phyloP scores from a whole-genome alignment of 37 sponge, comb jelly and placozoan genomes.

The Beroe ovata region DNA sequence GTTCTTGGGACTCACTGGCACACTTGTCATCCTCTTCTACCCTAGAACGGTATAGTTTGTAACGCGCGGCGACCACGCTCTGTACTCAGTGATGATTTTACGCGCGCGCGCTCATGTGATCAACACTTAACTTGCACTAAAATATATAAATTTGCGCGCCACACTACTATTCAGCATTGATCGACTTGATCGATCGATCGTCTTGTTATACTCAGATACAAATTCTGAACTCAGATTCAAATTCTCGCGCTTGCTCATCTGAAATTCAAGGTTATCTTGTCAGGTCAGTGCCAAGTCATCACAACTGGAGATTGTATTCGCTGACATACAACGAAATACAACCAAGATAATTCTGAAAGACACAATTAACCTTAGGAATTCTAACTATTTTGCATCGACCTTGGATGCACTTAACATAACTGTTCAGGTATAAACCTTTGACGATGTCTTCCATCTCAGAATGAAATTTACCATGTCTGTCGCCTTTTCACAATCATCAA shows the following conservation, averaged over 20 bases:
- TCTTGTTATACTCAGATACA: too few relatives aligned
- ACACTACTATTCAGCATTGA: too few relatives aligned
- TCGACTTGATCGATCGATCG: too few relatives aligned
- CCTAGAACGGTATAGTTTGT: conserved; percentile 25
- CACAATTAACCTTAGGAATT: not conserved
- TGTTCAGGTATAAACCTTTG: conserved; percentile 55
- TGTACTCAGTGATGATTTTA: not conserved
- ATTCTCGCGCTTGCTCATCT: too few relatives aligned
- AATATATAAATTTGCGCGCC: too few relatives aligned
- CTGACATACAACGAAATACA: not conserved
- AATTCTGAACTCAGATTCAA: too few relatives aligned
- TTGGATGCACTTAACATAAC: conserved; percentile 34
- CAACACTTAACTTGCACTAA: too few relatives aligned
- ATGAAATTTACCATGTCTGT: too few relatives aligned
- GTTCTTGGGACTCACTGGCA: conserved; percentile 24
- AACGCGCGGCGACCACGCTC: conserved; percentile 5
- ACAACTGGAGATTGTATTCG: not conserved
- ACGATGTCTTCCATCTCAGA: too few relatives aligned
- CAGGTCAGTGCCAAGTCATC: conserved; percentile 24
- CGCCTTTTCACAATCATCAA: too few relatives aligned
- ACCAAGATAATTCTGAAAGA: conserved; percentile 14
- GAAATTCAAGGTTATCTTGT: too few relatives aligned
- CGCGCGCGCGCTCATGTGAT: conserved; percentile 52
- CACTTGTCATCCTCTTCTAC: conserved; percentile 14
- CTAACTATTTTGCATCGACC: conserved; percentile 9